Evolutionary conservation across 2,888 invertebrate genomes (phyloP), one percentile per base, ranked within the genome.

Genomic region (Agonopterix alstromeriana): DNA sequence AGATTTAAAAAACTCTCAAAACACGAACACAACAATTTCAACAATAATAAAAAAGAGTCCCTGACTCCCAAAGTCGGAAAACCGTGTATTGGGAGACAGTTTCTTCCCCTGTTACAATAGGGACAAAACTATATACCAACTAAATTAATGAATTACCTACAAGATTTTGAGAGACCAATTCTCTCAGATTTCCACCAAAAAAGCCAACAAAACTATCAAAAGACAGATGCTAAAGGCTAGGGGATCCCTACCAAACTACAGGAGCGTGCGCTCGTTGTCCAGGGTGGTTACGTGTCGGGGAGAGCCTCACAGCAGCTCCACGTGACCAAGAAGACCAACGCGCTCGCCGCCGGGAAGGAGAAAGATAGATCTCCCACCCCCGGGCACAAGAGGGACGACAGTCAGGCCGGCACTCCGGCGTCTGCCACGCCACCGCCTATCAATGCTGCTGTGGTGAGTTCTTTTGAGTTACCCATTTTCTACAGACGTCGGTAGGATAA

Each of bases 301-400:
- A 90, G 92, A 56, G 90, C 91, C 55, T 82, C 79, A 68, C 86
- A 88, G 61, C 85, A 93, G 61, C 90, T 97, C 44, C 93, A 94
- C 71, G 93, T 95, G 48, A 80, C 68, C 40, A 95, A 94, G 85
- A 94, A 94, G 78, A 90, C 93, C 46, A 97, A 97, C 86, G 93
- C 97, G 47, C 89, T 97, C 55, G 87, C 87, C 47, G 69, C 65
- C 10, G 73, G 70, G 53, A 72, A 72, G 61, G 95, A 95, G 70
- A 93, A 94, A 73, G 82, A 88, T 36, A 46, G 79, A 11, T 73
- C 77, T 10, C 79, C 81, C 17, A 76, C 80, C 0, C 77, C 78
- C 0, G 68, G 62, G 36, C 54, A 54, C 0, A 45, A 49, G 52
- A 45, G 55, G n/a, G 70, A 63, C 49, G 75, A 65, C 60, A 61